Percentiles rank a stretch among this genome's conserved stretches.
These are phyloP conservation scores for Paraplagusia blochii DNA, from an alignment of 2,113 vertebrate species.

Conservation along the genomic window DNA sequence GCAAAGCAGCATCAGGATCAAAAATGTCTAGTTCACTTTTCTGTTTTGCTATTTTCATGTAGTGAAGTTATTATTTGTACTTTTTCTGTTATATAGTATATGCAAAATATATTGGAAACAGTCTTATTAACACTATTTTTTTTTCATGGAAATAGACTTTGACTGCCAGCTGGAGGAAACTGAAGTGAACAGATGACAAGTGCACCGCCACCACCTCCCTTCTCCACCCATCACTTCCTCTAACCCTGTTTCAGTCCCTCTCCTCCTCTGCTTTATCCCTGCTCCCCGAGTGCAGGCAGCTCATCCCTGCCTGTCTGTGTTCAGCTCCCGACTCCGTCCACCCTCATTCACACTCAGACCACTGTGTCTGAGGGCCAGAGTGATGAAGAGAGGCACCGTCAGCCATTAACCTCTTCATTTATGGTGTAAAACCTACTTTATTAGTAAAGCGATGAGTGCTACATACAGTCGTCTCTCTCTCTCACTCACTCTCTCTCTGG, in stretches of 20 bases:
- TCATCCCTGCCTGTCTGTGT: slow-evolving; percentile 23
- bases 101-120: no score
- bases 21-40: no score
- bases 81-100: no score
- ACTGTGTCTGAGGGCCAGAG: slow-evolving; percentile 9
- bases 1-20: no score
- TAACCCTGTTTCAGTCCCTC: slow-evolving; percentile 1
- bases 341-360: slow-evolving; percentile 14
- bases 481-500: no score
- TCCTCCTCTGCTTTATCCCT: slow-evolving; percentile 7
- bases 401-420: slow-evolving; percentile 41
- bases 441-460: slow-evolving; percentile 50
- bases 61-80: no score
- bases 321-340: slow-evolving; percentile 23
- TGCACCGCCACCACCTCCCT: slow-evolving; percentile 6
- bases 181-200: slow-evolving; percentile 56
- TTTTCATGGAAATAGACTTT: slow-evolving; percentile 19
- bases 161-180: slow-evolving; percentile 56
- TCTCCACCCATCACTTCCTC: neutral
- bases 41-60: no score
- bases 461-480: slow-evolving; percentile 54
- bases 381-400: slow-evolving; percentile 49
- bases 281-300: slow-evolving; percentile 23
- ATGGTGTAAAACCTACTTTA: slow-evolving; percentile 44
- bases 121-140: no score